Base-by-base conservation (phyloP, 2,888 invertebrate genomes). In the Copidosoma aretas region DNA sequence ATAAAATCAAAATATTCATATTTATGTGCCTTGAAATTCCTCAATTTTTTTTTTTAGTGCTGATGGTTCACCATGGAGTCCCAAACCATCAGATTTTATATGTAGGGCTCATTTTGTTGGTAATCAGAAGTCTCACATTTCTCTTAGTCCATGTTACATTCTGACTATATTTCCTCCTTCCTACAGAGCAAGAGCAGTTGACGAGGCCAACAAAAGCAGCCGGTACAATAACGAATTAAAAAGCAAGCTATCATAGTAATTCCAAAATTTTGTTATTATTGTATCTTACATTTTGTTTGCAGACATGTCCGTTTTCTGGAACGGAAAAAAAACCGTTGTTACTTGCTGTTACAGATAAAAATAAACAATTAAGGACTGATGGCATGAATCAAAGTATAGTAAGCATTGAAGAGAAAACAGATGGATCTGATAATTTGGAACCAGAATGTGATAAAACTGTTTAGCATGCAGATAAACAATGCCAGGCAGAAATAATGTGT, bases 71-170 rank as follows among this genome's bases (percentile, higher is more conserved):
- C 24, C 41, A 10, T 70, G 67, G 63, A 17, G 19, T 21, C 67
- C 64, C 41, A 67, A 49, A 46, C 53, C n/a, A 54, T 32, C 24
- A 32, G 43, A 51, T 39, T 56, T 32, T 1, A 61, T 67, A 19
- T 67, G 70, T 17, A 70, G 70, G 46, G 54, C 51, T 12, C 60
- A 70, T 61, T 70, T 70, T 43, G 56, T 67, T 24, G 58, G 64
- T 22, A 71, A 65, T 57, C 22, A 52, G 52, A 68, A 71, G 61
- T 71, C 67, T 12, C 59, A 71, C 19, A 43, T 61, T 21, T 54
- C 43, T 32, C 5, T 41, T 15, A 67, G 54, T 54, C 70, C 70
- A 21, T 67, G 54, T 54, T 71, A 57, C 43, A 41, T 64, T 39
- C 70, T 64, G 17, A 67, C 57, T 10, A 63, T 70, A 17, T 67